Evolutionary conservation across 2,888 invertebrate genomes (phyloP).

Genomic region (Ectemnius lituratus): DNA sequence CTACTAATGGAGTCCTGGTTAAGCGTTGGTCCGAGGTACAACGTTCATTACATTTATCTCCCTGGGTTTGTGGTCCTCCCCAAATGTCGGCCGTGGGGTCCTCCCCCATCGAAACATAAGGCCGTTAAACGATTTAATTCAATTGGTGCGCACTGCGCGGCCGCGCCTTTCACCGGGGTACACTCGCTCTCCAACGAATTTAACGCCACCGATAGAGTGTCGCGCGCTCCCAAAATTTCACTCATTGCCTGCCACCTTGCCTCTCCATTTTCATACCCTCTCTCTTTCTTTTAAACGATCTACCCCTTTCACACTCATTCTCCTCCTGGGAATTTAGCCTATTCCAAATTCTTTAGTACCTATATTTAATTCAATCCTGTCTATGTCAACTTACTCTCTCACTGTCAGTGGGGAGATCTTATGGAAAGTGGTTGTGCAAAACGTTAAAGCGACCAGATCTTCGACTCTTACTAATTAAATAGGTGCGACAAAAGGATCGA

Average conservation of each 20-base stretch:
- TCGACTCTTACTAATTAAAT: neutral
- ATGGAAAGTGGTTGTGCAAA: neutral
- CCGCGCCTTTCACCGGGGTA: slow-evolving; percentile 13
- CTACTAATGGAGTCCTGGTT: slow-evolving; percentile 69
- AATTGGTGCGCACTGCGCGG: slow-evolving; percentile 59
- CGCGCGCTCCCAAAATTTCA: slow-evolving; percentile 58
- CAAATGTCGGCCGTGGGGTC: slow-evolving; percentile 62
- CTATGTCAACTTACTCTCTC: no score
- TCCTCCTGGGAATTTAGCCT: neutral
- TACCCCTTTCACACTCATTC: slow-evolving; percentile 18
- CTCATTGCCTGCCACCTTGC: slow-evolving; percentile 45
- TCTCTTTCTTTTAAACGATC: neutral
- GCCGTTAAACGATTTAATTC: slow-evolving; percentile 77
- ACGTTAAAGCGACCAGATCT: neutral
- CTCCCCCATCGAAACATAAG: slow-evolving; percentile 70
- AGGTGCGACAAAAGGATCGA: slow-evolving; percentile 9
- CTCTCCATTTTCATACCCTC: slow-evolving; percentile 50
- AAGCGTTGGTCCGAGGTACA: slow-evolving; percentile 71
- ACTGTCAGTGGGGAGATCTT: no score
- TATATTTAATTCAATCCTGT: no score
- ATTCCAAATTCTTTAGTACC: no score
- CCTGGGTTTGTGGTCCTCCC: slow-evolving; percentile 67
- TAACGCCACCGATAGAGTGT: slow-evolving; percentile 69
- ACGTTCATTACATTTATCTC: slow-evolving; percentile 75
- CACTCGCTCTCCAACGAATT: slow-evolving; percentile 62